Base-by-base conservation (phyloP, 2,113 vertebrate genomes). In the Alligator sinensis region DNA sequence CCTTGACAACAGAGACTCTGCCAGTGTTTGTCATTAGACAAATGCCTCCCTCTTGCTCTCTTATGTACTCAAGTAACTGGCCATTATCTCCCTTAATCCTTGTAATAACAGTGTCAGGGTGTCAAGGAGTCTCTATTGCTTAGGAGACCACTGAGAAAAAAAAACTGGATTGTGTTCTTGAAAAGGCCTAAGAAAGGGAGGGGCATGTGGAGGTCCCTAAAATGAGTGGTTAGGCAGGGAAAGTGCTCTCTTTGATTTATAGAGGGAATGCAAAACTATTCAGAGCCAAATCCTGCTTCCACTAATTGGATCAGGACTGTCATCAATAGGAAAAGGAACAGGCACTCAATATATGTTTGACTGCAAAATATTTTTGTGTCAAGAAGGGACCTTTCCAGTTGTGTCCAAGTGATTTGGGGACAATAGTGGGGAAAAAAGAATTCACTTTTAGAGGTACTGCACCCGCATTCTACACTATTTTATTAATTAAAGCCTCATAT, bases 1-100 rank as follows among this genome's bases (percentile, higher is more conserved):
- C 70, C 62, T 80, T 54, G 55, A 59, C 34, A 76, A 64, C 63
- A 61, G 79, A 62, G 54, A 60, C 54, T 89, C 64, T 77, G 78
- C 34, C 84, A 86, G 34, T 59, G n/a, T 74, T 90, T 80, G 89
- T 80, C 82, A 80, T 80, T 75, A 85, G 70, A 47, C 70, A 25
- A 60, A 64, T 80, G 77, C 77, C 77, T 85, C 76, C 59, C 82
- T 79, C 27, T 74, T 47, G 28, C 38, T 84, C 76, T 90, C 82
- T 30, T 76, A 66, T 61, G 89, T 77, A 80, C 66, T 85, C 74
- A 68, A 85, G 88, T 85, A 90, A 90, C 82, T 79, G 88, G 77
- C 68, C 60, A 80, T 90, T 90, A 90, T 85, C 82, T 77, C 66
- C 66, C 75, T 64, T 90, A 85, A 90, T 85, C 89, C 89, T 85